Evolutionary conservation across 2,888 invertebrate genomes (phyloP).

Genomic region (Harpagoxenus sublaevis): DNA sequence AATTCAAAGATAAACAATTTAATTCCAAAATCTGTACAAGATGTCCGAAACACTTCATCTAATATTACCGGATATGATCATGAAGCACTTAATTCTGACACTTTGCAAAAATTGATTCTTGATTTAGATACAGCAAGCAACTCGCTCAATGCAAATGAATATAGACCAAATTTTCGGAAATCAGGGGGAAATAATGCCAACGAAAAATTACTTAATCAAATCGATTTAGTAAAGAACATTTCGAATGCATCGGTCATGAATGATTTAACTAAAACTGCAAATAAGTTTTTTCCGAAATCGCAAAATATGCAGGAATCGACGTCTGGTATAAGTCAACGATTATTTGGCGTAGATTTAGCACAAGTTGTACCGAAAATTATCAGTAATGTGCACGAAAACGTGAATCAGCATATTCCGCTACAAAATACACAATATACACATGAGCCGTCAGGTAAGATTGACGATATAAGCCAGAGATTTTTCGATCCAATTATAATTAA

Average conservation of each 20-base stretch:
- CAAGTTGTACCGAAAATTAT: background rate
- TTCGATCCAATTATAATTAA: background rate
- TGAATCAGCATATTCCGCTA: background rate
- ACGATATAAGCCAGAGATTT: background rate
- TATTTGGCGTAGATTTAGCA: background rate
- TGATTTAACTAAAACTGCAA: conserved; percentile 8
- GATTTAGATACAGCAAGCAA: background rate
- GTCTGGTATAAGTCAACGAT: background rate
- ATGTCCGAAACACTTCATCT: background rate
- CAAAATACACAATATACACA: background rate
- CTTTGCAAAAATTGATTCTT: background rate
- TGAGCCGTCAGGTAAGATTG: background rate
- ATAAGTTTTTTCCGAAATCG: background rate
- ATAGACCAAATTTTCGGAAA: background rate
- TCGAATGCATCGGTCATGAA: background rate
- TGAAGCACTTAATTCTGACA: background rate
- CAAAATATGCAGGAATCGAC: background rate
- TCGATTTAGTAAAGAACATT: background rate
- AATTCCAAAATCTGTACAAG: background rate
- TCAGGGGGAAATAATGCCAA: background rate
- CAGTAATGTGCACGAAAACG: background rate
- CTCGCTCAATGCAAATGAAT: background rate
- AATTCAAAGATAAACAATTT: conserved; percentile 5
- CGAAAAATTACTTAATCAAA: background rate
- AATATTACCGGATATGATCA: background rate